Percentiles rank a stretch among this genome's conserved stretches.
Conservation (phyloP, 1,140 invertebrate genomes). For the Bombyx mandarina region DNA sequence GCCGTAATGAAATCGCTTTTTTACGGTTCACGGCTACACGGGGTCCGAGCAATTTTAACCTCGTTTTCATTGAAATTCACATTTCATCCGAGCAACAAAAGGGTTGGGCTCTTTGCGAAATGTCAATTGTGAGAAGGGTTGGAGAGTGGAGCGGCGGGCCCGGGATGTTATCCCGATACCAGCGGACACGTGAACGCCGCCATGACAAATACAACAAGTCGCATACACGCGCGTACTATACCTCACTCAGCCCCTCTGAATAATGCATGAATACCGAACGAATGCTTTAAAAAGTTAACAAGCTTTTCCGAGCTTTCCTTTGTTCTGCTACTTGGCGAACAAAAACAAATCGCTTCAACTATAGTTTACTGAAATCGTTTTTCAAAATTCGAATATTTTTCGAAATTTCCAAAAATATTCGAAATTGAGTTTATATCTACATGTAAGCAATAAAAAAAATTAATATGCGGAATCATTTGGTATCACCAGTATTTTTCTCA, state of each 20-base stretch:
- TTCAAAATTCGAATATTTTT: too few relatives aligned
- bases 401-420: too few relatives aligned
- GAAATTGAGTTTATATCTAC: too few relatives aligned
- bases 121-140: constrained; percentile 62
- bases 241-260: constrained; percentile 29
- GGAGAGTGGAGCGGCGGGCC: constrained; percentile 8
- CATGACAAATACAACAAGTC: constrained; percentile 28
- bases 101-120: constrained; percentile 52
- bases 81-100: constrained; percentile 58
- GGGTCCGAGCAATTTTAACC: constrained; percentile 55
- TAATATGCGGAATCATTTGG: too few relatives aligned
- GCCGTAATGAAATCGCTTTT: constrained; percentile 63
- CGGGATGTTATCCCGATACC: constrained; percentile 31
- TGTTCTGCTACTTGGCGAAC: constrained; percentile 44
- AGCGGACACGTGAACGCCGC: constrained; percentile 30
- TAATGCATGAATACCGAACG: constrained; percentile 55
- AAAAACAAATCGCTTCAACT: constrained; percentile 50
- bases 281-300: constrained; percentile 66
- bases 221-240: constrained; percentile 20
- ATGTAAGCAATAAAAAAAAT: too few relatives aligned
- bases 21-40: constrained; percentile 35
- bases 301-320: constrained; percentile 61
- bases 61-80: constrained; percentile 65
- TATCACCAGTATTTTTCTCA: too few relatives aligned
- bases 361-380: constrained; percentile 1